phyloP scores from a whole-genome alignment of 2,113 vertebrate genomes.

The Nipponia nippon region DNA sequence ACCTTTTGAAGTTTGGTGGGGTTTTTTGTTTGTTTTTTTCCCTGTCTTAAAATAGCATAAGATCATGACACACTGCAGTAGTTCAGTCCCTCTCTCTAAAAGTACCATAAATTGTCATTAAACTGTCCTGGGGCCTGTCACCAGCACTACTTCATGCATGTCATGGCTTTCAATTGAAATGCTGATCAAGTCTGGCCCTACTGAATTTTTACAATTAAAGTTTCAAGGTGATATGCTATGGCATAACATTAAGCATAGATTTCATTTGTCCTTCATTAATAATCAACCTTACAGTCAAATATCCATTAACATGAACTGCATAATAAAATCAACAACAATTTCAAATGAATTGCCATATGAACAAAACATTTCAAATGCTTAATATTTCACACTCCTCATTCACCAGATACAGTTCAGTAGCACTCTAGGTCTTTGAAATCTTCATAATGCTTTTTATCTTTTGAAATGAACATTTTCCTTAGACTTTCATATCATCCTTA shows the following conservation, averaged over 20 bases:
- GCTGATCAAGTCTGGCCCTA: not conserved
- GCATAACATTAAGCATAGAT: slow-evolving; percentile 52
- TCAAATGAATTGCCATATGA: slow-evolving; percentile 57
- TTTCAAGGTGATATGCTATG: slow-evolving; percentile 53
- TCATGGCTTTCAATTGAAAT: not conserved
- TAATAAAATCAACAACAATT: slow-evolving; percentile 67
- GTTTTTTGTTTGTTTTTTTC: not conserved
- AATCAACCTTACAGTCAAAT: slow-evolving; percentile 63
- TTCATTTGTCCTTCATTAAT: slow-evolving; percentile 66
- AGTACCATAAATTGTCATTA: not conserved
- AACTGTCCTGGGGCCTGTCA: not conserved
- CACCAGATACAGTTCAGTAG: slow-evolving; percentile 14
- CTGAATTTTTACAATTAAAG: slow-evolving; percentile 7
- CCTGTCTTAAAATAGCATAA: not conserved
- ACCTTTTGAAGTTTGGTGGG: not conserved
- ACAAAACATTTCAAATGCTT: slow-evolving; percentile 45
- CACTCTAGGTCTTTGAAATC: slow-evolving; percentile 31
- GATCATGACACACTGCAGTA: not conserved
- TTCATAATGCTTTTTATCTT: slow-evolving; percentile 47
- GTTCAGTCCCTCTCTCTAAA: not conserved
- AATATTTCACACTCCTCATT: slow-evolving; percentile 29
- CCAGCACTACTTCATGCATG: not conserved
- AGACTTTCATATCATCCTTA: slow-evolving; percentile 22
- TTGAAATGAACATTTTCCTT: slow-evolving; percentile 43
- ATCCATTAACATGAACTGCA: slow-evolving; percentile 65